These are phyloP conservation scores for Papilio dardanus DNA, from an alignment of 1,140 invertebrate genomes.

Conservation along the genomic window DNA sequence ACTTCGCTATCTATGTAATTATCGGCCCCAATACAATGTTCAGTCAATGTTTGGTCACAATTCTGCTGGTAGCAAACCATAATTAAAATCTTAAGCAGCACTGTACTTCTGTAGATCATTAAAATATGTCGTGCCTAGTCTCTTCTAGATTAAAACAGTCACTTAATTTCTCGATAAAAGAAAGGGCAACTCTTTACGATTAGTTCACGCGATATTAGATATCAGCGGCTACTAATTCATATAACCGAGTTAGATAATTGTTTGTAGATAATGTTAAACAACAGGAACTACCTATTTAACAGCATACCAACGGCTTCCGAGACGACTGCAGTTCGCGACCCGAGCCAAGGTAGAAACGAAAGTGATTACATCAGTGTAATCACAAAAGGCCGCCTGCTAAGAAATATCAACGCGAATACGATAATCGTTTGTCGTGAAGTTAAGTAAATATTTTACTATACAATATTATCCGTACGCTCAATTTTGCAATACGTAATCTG, in stretches of 20 bases:
- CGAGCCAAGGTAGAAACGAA: neutral
- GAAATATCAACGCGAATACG: neutral
- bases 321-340: conserved; percentile 11
- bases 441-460: neutral
- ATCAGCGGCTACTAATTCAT: neutral
- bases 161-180: neutral
- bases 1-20: conserved; percentile 21
- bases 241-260: conserved; percentile 9
- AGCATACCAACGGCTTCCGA: conserved; percentile 8
- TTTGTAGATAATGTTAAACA: conserved; percentile 9
- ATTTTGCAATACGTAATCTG: neutral
- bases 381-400: neutral
- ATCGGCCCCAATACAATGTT: neutral
- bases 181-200: neutral
- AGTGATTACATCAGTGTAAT: conserved; percentile 17
- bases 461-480: neutral
- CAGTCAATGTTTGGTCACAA: neutral
- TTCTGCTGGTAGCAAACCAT: neutral
- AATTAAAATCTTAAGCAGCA: neutral
- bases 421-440: conserved; percentile 2
- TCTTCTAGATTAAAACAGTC: neutral
- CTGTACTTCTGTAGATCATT: neutral
- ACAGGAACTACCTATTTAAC: conserved; percentile 13
- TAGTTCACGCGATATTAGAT: neutral
- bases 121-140: no score